Evolutionary conservation across 2,797 vertebrate species (phyloP).

Genomic region (Petrocephalus schoutedeni): DNA sequence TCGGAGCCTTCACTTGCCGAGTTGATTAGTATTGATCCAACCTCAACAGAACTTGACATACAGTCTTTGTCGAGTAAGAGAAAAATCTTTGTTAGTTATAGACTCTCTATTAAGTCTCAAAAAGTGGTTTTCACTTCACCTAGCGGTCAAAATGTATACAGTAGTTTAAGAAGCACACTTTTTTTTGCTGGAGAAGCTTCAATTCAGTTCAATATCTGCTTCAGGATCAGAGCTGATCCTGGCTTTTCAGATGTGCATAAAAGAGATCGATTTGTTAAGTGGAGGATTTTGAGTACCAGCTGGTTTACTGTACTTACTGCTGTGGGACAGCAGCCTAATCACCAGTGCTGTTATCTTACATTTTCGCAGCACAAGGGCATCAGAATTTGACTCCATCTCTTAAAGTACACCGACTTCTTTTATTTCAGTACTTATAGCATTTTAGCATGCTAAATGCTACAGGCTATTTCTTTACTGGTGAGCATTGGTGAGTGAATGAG

Average conservation of each 20-base stretch:
- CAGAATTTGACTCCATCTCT: not conserved
- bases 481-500: not conserved
- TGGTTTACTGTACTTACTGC: not conserved
- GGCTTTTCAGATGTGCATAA: not conserved
- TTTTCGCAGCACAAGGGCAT: not conserved
- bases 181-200: not conserved
- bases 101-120: not conserved
- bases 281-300: not conserved
- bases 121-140: not conserved
- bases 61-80: conserved; percentile 13
- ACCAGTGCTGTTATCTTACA: not conserved
- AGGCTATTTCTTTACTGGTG: not conserved
- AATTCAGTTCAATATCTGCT: not conserved
- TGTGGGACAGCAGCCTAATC: not conserved
- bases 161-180: not conserved
- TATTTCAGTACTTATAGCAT: not conserved
- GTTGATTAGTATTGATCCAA: conserved; percentile 26
- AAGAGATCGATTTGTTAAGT: not conserved
- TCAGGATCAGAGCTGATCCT: not conserved
- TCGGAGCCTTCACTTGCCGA: not conserved
- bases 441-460: not conserved
- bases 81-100: not conserved
- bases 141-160: not conserved
- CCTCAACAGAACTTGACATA: conserved; percentile 7
- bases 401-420: not conserved